phyloP scores from a whole-genome alignment of 53 echinoderm and acorn worm species.

The Patiria pectinifera region DNA sequence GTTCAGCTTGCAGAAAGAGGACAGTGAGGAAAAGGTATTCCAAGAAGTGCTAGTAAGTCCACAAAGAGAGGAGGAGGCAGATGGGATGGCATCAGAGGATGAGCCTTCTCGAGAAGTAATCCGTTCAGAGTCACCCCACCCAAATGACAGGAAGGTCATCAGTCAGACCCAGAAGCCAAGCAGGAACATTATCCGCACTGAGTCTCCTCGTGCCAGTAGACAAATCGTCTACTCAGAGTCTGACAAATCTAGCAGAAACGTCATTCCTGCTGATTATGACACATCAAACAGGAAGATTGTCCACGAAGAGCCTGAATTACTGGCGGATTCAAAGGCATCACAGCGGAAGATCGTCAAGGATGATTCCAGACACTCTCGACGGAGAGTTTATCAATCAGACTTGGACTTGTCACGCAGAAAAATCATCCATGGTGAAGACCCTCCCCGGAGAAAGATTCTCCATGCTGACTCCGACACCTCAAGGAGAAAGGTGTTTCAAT shows the following conservation, averaged over 20 bases:
- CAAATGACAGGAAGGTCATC: conserved; percentile 40
- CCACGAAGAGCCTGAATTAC: neutral
- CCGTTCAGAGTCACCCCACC: conserved; percentile 9
- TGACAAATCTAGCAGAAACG: neutral
- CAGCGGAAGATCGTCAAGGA: conserved; percentile 36
- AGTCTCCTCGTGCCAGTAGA: neutral
- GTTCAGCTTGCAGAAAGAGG: neutral
- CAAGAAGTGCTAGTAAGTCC: neutral
- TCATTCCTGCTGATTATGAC: conserved; percentile 27
- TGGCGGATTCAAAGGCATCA: neutral
- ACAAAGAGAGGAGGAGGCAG: neutral
- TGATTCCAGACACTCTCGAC: conserved; percentile 22
- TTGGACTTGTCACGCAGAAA: conserved; percentile 12
- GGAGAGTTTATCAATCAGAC: conserved; percentile 46
- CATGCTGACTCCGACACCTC: conserved; percentile 34
- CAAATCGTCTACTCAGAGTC: conserved; percentile 38
- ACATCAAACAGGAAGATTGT: conserved; percentile 52
- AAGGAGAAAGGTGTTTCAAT: conserved; percentile 47
- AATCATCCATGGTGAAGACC: conserved; percentile 18
- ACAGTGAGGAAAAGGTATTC: neutral
- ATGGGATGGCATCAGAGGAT: conserved; percentile 13
- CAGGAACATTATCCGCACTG: conserved; percentile 9
- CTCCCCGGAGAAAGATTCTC: conserved; percentile 52
- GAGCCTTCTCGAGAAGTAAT: conserved; percentile 33
- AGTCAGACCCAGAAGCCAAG: neutral